Percentiles rank a stretch among this genome's conserved stretches.
phyloP scores from a whole-genome alignment of 1,140 invertebrate genomes.

The Drosophila eugracilis region DNA sequence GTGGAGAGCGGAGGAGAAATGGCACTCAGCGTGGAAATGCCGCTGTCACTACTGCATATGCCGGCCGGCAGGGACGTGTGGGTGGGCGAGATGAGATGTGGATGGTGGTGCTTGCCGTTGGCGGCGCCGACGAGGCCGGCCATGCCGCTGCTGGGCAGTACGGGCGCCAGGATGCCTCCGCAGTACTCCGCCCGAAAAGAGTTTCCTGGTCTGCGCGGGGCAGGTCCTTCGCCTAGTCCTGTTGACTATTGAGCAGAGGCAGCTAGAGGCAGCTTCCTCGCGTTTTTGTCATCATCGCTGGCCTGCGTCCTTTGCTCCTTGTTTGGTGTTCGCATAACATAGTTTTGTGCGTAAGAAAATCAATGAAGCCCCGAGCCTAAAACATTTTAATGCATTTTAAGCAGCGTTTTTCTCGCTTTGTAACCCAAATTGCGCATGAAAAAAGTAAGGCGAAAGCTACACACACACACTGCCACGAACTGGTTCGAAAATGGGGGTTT shows the following conservation, averaged over 20 bases:
- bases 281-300: constrained; percentile 38
- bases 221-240: constrained; percentile 12
- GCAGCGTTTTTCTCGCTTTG: constrained; percentile 71
- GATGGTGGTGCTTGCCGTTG: constrained; percentile 60
- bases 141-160: constrained; percentile 74
- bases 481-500: constrained; percentile 41
- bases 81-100: constrained; percentile 74
- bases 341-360: constrained; percentile 76
- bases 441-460: constrained; percentile 70
- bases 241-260: constrained; percentile 8
- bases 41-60: constrained; percentile 80
- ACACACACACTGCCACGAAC: constrained; percentile 34
- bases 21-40: constrained; percentile 75
- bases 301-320: constrained; percentile 45
- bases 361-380: constrained; percentile 64
- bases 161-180: constrained; percentile 75
- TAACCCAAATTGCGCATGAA: constrained; percentile 82
- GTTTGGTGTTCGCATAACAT: constrained; percentile 52
- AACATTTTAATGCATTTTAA: constrained; percentile 78
- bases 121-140: constrained; percentile 61
- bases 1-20: constrained; percentile 77
- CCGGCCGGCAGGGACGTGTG: constrained; percentile 67
- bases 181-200: constrained; percentile 7
- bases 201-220: constrained; percentile 9
- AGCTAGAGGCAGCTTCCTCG: constrained; percentile 50